Conservation (phyloP, 1,140 invertebrate species). For the Pseudomyrmex flavicornis region DNA sequence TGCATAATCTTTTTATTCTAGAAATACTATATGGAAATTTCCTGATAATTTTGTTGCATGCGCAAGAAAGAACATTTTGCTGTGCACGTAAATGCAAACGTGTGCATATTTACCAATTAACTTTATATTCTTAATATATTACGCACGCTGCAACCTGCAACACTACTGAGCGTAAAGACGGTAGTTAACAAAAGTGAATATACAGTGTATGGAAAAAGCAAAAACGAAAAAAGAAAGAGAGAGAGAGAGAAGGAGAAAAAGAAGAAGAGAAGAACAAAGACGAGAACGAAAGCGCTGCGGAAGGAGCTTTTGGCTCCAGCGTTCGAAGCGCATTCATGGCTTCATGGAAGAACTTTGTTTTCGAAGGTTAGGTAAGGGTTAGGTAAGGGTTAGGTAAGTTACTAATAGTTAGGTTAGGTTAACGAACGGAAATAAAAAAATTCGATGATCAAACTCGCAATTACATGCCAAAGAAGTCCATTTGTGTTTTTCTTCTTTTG, state of each 20-base stretch:
- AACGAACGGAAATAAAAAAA: conserved; percentile 62
- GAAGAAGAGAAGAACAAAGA: too few relatives aligned
- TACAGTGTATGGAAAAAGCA: conserved; percentile 16
- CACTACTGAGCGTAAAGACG: conserved; percentile 2
- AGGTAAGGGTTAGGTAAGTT: conserved; percentile 30
- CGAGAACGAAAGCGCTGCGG: neutral
- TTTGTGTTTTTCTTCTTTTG: conserved; percentile 20
- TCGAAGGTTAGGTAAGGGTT: conserved; percentile 56
- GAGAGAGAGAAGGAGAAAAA: too few relatives aligned
- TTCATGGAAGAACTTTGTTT: conserved; percentile 69
- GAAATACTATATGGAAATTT: conserved; percentile 22
- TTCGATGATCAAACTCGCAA: conserved; percentile 71
- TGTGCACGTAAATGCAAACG: too few relatives aligned
- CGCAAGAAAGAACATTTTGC: too few relatives aligned
- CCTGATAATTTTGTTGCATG: neutral
- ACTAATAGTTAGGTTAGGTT: neutral
- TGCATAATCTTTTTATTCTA: neutral
- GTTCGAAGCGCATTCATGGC: neutral
- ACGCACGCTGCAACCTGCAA: too few relatives aligned
- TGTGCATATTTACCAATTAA: too few relatives aligned
- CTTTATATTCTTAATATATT: too few relatives aligned
- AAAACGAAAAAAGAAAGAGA: conserved; percentile 14
- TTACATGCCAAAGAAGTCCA: conserved; percentile 46
- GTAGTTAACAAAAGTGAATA: conserved; percentile 49
- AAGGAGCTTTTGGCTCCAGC: conserved; percentile 39